phyloP scores from a whole-genome alignment of 2,888 invertebrate species.

The Dryobotodes eremita region DNA sequence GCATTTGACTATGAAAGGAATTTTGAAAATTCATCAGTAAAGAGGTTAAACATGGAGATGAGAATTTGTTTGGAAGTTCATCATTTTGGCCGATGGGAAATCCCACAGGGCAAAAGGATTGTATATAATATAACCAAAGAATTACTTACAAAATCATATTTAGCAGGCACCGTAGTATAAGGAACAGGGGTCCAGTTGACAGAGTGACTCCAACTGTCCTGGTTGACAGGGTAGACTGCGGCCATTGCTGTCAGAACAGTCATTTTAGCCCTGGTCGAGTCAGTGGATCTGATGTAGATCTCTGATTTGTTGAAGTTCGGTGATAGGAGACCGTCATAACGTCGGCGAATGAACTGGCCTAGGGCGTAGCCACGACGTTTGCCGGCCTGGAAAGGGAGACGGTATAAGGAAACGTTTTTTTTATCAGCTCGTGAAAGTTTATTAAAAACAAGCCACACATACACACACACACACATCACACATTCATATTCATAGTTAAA shows the following conservation, averaged over 20 bases:
- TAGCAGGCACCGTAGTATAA: slow-evolving; percentile 73
- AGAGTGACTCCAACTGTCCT: slow-evolving; percentile 68
- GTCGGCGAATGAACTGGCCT: slow-evolving; percentile 53
- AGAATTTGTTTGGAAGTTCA: no score
- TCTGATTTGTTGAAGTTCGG: slow-evolving; percentile 74
- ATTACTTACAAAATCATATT: slow-evolving; percentile 76
- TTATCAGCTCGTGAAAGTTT: background rate
- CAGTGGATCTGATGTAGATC: slow-evolving; percentile 78
- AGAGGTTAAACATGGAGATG: no score
- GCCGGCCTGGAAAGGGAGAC: slow-evolving; percentile 25
- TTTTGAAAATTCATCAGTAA: no score
- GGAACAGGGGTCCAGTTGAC: slow-evolving; percentile 76
- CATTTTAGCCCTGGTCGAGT: slow-evolving; percentile 78
- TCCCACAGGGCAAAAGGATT: no score
- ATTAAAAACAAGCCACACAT: background rate
- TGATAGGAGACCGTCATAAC: slow-evolving; percentile 73
- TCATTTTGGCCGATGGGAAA: no score
- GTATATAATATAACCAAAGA: no score
- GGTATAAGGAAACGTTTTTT: background rate
- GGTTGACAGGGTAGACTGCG: slow-evolving; percentile 70
- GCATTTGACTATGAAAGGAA: no score
- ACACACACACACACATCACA: no score
- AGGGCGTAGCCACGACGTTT: slow-evolving; percentile 29
- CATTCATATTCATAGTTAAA: no score
- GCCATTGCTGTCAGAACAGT: slow-evolving; percentile 75